Conservation (phyloP, 2,888 invertebrate genomes). For the Loripinus fragilis region DNA sequence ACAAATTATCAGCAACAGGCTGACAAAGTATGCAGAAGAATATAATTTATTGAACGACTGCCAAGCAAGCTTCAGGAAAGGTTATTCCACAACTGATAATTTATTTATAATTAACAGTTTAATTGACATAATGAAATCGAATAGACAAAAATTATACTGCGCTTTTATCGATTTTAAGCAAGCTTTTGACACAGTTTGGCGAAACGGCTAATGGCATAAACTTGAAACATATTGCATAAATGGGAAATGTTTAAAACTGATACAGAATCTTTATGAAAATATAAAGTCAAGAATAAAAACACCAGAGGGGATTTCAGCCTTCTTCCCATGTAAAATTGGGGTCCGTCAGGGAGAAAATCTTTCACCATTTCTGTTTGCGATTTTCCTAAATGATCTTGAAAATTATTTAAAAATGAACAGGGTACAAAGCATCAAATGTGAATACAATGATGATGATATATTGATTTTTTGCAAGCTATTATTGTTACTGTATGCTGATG, state of each 20-base stretch:
- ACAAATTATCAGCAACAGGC: background rate
- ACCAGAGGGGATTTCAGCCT: background rate
- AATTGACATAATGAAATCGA: background rate
- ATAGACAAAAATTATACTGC: background rate
- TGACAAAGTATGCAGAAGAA: background rate
- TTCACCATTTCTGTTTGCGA: background rate
- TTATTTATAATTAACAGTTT: background rate
- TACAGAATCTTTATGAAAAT: slow-evolving; percentile 5
- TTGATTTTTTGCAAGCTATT: slow-evolving; percentile 18
- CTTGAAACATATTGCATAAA: background rate
- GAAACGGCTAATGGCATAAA: background rate
- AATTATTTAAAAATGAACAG: background rate
- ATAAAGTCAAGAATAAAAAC: background rate
- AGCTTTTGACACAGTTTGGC: slow-evolving; percentile 3
- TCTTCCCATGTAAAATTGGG: background rate
- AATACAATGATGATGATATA: background rate
- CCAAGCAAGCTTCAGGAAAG: slow-evolving; percentile 3
- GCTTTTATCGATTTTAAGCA: slow-evolving; percentile 6
- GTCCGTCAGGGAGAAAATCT: slow-evolving; percentile 1
- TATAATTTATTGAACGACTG: background rate
- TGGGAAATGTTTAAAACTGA: background rate
- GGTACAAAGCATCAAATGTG: background rate
- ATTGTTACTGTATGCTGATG: slow-evolving; percentile 34
- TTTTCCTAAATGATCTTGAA: background rate
- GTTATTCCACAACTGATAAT: slow-evolving; percentile 4